phyloP scores from a whole-genome alignment of 2,797 vertebrate genomes.

The Cuniculus paca region DNA sequence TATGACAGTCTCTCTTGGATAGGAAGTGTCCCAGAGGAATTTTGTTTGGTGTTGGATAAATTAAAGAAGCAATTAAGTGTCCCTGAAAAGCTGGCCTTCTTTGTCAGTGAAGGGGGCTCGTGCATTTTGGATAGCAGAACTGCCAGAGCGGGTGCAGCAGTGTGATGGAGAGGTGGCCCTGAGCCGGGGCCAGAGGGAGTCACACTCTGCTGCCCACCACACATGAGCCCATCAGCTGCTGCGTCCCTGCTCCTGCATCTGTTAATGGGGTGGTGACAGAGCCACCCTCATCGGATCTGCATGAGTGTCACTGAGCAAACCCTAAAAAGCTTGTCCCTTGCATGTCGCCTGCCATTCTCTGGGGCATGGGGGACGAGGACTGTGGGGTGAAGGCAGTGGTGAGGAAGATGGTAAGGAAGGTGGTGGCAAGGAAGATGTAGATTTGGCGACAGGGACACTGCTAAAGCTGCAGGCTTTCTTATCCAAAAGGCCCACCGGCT shows the following conservation, averaged over 20 bases:
- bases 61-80: neutral
- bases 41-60: neutral
- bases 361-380: no score
- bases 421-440: no score
- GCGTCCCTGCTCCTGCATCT: rapidly evolving
- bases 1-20: neutral
- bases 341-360: neutral
- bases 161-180: neutral
- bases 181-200: neutral
- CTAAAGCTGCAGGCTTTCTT: neutral
- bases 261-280: rapidly evolving
- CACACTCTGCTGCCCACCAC: rapidly evolving
- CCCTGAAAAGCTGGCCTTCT: neutral
- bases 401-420: neutral
- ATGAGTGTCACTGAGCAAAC: neutral
- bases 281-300: neutral
- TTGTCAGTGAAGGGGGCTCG: neutral
- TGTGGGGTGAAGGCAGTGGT: neutral
- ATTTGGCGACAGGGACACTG: rapidly evolving
- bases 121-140: neutral
- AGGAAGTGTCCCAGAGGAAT: neutral
- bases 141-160: neutral
- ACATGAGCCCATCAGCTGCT: rapidly evolving
- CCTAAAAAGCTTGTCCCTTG: no score
- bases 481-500: neutral